Conservation (phyloP, 2,797 vertebrate genomes). For the Alcedo quadribrachys region DNA sequence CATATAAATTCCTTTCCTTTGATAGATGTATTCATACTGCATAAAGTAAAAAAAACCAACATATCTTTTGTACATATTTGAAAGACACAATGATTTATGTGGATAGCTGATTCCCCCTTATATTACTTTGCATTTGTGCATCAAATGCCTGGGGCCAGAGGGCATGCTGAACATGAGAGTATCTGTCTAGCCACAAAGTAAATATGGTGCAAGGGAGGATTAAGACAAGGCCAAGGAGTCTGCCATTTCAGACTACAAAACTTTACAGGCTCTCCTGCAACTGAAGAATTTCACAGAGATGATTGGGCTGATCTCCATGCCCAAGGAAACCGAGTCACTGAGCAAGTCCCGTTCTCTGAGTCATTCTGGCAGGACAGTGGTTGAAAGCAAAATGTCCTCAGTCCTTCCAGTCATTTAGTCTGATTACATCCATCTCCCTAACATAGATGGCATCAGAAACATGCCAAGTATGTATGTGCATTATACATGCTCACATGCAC, state of each 20-base stretch:
- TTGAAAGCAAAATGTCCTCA: neutral
- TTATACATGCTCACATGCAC: neutral
- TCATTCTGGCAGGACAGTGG: neutral
- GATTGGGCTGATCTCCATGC: neutral
- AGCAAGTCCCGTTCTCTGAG: neutral
- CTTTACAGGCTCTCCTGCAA: neutral
- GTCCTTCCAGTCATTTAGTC: neutral
- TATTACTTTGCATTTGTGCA: neutral
- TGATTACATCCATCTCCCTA: neutral
- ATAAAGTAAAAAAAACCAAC: neutral
- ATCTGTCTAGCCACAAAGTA: conserved; percentile 58
- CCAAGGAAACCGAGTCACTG: neutral
- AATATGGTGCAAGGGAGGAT: conserved; percentile 9
- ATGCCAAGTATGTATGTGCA: neutral
- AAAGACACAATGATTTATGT: conserved; percentile 5
- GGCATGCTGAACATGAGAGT: conserved; percentile 4
- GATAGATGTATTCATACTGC: neutral
- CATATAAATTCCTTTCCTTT: conserved; percentile 19
- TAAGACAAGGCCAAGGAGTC: neutral
- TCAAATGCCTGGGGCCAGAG: conserved; percentile 34
- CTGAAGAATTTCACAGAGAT: neutral
- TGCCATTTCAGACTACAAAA: conserved; percentile 10
- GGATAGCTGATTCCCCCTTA: neutral
- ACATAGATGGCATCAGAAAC: neutral
- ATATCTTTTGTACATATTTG: conserved; percentile 17